A percentile compares a stretch with the other conserved stretches of the same genome.
Conservation (phyloP, 2,797 vertebrate genomes). For the Serranus cabrilla region DNA sequence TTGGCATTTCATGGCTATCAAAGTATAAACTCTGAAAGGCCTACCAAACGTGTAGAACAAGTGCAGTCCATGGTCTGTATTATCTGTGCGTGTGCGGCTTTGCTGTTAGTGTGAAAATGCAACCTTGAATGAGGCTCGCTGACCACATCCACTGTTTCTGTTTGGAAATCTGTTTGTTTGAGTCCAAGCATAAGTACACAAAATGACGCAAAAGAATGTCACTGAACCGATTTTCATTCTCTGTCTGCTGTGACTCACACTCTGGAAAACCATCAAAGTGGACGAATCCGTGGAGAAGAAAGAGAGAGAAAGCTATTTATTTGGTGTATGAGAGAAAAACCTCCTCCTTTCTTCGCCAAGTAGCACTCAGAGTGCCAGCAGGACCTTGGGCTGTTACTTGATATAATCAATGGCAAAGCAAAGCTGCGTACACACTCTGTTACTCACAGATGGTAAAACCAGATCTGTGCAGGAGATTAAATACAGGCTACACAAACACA, state of each 20-base stretch:
- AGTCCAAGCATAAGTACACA: slow-evolving; percentile 55
- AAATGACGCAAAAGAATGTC: slow-evolving; percentile 60
- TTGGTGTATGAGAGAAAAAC: slow-evolving; percentile 16
- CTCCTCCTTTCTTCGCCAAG: slow-evolving; percentile 47
- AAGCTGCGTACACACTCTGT: slow-evolving; percentile 10
- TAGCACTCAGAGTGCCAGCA: slow-evolving; percentile 26
- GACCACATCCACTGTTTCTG: slow-evolving; percentile 40
- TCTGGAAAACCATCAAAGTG: slow-evolving; percentile 62
- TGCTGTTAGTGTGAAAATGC: slow-evolving; percentile 15
- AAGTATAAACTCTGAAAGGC: not conserved
- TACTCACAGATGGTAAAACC: slow-evolving; percentile 30
- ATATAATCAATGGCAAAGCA: slow-evolving; percentile 48
- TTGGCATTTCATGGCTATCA: not conserved
- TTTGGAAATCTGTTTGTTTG: slow-evolving; percentile 53
- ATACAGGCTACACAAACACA: not conserved
- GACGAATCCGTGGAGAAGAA: slow-evolving; percentile 14
- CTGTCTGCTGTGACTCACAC: slow-evolving; percentile 50
- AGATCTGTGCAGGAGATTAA: slow-evolving; percentile 22
- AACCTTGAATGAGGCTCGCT: slow-evolving; percentile 32
- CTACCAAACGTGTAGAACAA: not conserved
- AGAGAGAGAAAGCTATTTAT: slow-evolving; percentile 5
- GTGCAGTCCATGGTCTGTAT: not conserved
- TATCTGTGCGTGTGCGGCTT: not conserved
- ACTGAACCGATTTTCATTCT: slow-evolving; percentile 44
- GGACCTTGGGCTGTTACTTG: slow-evolving; percentile 40